phyloP scores from a whole-genome alignment of 2,797 vertebrate species.

The Anas georgica region DNA sequence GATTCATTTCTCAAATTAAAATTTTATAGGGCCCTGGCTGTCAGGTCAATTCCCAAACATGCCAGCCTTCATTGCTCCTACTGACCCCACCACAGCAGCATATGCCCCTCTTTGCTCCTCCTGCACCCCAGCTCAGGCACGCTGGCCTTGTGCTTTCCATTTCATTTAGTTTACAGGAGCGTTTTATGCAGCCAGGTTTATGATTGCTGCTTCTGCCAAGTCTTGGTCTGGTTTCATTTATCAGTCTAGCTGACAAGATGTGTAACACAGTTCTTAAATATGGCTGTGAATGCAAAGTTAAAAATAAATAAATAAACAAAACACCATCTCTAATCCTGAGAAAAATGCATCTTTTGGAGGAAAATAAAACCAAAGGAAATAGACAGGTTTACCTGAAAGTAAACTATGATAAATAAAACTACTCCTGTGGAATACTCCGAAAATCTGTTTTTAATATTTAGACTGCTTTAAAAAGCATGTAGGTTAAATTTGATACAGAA shows the following conservation, averaged over 20 bases:
- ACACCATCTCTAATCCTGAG: not conserved
- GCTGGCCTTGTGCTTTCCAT: not conserved
- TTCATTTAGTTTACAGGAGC: rapidly evolving
- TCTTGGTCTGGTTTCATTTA: not conserved
- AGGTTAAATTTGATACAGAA: slow-evolving; percentile 34
- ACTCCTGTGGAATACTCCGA: not conserved
- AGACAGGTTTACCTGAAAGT: not conserved
- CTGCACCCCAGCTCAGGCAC: not conserved
- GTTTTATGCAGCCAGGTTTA: not conserved
- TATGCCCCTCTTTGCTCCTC: not conserved
- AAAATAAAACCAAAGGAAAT: not conserved
- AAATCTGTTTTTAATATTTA: slow-evolving; percentile 26
- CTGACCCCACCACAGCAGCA: not conserved
- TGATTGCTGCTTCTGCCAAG: not conserved
- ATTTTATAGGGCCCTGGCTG: slow-evolving; percentile 17
- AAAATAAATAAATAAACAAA: not conserved
- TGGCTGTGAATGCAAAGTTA: not conserved
- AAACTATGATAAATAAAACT: not conserved
- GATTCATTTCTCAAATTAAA: slow-evolving; percentile 51
- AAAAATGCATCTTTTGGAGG: not conserved
- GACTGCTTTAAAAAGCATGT: not conserved
- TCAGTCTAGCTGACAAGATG: not conserved
- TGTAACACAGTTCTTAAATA: not conserved
- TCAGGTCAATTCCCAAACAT: slow-evolving; percentile 23
- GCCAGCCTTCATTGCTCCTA: not conserved